Base-by-base conservation (phyloP, 2,888 invertebrate species). In the Erynnis tages region DNA sequence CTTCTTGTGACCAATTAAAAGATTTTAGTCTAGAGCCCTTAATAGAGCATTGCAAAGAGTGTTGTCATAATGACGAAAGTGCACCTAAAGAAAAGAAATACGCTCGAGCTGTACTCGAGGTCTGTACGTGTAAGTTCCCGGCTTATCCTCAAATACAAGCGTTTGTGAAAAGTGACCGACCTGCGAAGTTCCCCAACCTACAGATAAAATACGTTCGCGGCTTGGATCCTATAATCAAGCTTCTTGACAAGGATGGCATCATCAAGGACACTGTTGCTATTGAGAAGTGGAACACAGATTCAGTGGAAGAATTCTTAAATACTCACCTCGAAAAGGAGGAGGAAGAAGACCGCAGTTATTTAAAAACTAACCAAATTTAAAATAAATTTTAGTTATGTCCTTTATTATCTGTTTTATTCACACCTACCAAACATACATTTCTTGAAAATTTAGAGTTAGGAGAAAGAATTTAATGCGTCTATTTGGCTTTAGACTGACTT, bases 81-180 rank as follows among this genome's bases (percentile, higher is more conserved):
- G 91, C 91, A 4, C 91, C 92, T 1, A 91, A 91, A 7, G 87
- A 91, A 48, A 94, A 94, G 85, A 93, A 94, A 54, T 99, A 97
- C 79, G 95, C 98, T 0, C 95, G 94, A 75, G 99, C 98, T 0
- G 93, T 97, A 54, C 89, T 99, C 32, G 97, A 98, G 91, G 98
- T 99, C 4, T 99, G 99, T 76, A 98, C 98, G 44, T 99, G 99
- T 85, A 99, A 99, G 91, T 97, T 99, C 90, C 97, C 97, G 54
- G 95, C 97, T 4, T 99, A 97, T 91, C 98, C 99, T 30, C 98
- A 99, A 91, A 97, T 98, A 67, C 97, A 98, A 91, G 99, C 99
- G 11, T 99, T 99, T 77, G 95, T 98, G 44, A 98, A 97, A 79
- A 96, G 98, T 79, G 96, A 97, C 61, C 91, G 95, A 65, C 97